Evolutionary conservation across 2,113 vertebrate genomes (phyloP).

Genomic region (Catagonus wagneri): DNA sequence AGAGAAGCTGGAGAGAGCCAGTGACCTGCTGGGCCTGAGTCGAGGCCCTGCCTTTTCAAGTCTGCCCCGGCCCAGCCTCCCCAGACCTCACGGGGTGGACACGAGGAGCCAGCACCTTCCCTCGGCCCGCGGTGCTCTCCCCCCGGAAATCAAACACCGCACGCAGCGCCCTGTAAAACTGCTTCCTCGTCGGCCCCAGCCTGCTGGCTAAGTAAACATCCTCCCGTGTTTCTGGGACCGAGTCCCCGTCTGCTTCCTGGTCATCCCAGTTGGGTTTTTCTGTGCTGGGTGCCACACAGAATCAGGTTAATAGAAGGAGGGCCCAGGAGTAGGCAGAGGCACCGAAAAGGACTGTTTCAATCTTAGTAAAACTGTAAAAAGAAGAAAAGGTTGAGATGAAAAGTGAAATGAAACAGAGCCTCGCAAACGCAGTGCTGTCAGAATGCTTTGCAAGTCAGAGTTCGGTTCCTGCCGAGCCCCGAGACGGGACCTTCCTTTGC

Average conservation of each 20-base stretch:
- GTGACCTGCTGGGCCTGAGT: neutral
- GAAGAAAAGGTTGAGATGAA: constrained; percentile 46
- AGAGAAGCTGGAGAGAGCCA: neutral
- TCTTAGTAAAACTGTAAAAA: constrained; percentile 37
- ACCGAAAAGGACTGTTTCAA: constrained; percentile 31
- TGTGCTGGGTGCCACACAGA: neutral
- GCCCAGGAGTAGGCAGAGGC: constrained; percentile 26
- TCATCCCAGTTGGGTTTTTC: constrained; percentile 42
- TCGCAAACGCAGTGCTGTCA: neutral
- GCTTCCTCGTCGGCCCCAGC: neutral
- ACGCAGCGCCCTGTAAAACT: neutral
- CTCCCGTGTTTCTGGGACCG: constrained; percentile 53
- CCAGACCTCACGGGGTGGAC: neutral
- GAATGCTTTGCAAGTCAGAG: neutral
- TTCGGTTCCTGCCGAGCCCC: accelerated
- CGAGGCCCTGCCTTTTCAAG: constrained; percentile 52
- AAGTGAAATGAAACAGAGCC: constrained; percentile 39
- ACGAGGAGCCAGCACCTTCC: constrained; percentile 48
- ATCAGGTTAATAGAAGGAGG: constrained; percentile 58
- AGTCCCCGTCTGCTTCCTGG: constrained; percentile 63
- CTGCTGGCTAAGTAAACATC: constrained; percentile 67
- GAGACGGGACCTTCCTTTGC: neutral
- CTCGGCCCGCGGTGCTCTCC: constrained; percentile 52
- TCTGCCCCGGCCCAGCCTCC: neutral
- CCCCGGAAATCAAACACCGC: constrained; percentile 62